Evolutionary conservation across 2,113 vertebrate genomes (phyloP), one percentile per base, ranked within the genome.

Genomic region (Syngnathoides biaculeatus): DNA sequence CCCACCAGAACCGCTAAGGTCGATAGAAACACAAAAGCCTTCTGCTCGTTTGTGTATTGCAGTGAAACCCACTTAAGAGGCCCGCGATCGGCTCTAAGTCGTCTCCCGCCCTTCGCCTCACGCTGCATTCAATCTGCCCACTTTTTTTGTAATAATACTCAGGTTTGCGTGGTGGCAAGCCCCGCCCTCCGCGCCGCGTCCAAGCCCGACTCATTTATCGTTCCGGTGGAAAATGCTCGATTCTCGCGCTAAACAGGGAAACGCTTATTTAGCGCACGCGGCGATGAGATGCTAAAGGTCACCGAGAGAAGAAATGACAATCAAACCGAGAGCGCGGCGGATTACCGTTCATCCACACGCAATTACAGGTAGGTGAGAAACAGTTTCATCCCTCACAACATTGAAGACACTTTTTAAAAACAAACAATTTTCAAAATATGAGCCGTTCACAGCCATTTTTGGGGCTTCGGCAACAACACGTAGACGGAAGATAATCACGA

Each of bases 111-210:
- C 79, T 35, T 72, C 56, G 27, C 40, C 69, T 55, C 52, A 57
- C 66, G 30, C 15, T 14, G 17, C 6, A 9, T 73, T 75, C 66
- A 71, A 79, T 88, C 81, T 63, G 72, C 56, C 20, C 15, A 26
- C 65, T 56, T 84, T n/a, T n/a, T n/a, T n/a, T n/a, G n/a, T 79
- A 77, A 84, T 87, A 87, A 61, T 74, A 71, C 71, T 82, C 72
- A 72, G 69, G 67, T 38, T 27, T 64, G 83, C 74, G 82, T 71
- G 68, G 15, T 39, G 12, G 45, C 17, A 86, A 88, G 66, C 27
- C 42, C 64, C 75, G 79, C 86, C 74, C 26, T 85, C 48, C 12
- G n/a, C 64, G 61, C 69, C 71, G 22, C 56, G 20, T 60, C 8
- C 17, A 42, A 73, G 35, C 67, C 12, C 17, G 77, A 61, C 53